Conservation (phyloP, 2,797 vertebrate genomes). For the Xenopus petersii region DNA sequence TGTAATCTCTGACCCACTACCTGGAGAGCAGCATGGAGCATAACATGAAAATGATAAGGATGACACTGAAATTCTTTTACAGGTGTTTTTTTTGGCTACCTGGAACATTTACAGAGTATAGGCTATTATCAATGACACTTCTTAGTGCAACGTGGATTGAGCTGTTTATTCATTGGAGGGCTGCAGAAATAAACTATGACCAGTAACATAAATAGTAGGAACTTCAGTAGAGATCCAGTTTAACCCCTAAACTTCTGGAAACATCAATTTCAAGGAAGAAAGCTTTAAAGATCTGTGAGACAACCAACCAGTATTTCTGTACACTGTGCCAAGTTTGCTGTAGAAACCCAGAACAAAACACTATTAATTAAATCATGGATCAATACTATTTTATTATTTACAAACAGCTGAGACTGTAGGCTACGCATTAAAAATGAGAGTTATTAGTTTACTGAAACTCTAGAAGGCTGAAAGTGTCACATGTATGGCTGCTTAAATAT, state of each 20-base stretch:
- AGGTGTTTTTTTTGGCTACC: too few species aligned
- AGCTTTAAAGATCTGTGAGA: neutral
- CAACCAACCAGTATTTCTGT: constrained; percentile 41
- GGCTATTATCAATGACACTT: too few species aligned
- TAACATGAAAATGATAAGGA: too few species aligned
- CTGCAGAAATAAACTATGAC: neutral
- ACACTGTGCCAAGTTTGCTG: neutral
- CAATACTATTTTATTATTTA: constrained; percentile 51
- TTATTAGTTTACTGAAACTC: too few species aligned
- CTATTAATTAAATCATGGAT: constrained; percentile 48
- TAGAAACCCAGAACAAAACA: constrained; percentile 15
- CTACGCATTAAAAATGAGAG: constrained; percentile 1
- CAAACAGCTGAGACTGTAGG: constrained; percentile 33
- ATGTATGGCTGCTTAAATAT: too few species aligned
- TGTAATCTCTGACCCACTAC: too few species aligned
- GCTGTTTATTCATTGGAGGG: neutral
- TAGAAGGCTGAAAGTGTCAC: too few species aligned
- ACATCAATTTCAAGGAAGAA: neutral
- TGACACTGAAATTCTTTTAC: too few species aligned
- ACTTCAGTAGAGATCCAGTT: neutral
- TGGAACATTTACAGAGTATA: too few species aligned
- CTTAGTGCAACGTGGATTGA: neutral
- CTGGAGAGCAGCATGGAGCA: too few species aligned
- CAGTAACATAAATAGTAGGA: too few species aligned
- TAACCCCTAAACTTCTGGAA: neutral